Base-by-base conservation (phyloP, 1,140 invertebrate species). In the Thaumatotibia leucotreta region DNA sequence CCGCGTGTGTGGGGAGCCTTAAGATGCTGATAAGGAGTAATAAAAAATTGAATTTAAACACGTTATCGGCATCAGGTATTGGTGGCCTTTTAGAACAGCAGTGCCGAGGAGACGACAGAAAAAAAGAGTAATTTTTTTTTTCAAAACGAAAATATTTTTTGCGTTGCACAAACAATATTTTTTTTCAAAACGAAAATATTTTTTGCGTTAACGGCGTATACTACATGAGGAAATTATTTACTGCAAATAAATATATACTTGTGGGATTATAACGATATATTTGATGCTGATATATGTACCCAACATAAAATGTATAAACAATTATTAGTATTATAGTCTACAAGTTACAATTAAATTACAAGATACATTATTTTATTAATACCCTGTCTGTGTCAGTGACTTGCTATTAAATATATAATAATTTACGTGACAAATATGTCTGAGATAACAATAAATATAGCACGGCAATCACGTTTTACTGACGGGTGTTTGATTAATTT, bases 1-100 rank as follows among this genome's bases (percentile, higher is more conserved):
- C 61, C 39, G 32, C 17, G 29, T 72, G 77, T 76, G 74, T 77
- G 72, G 39, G 82, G 71, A 78, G 74, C 72, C 75, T 76, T 74
- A 77, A 70, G 33, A 61, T 17, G 70, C 65, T 76, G 83, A 84
- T 84, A 86, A 82, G 73, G 64, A 50, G 63, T 74, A 82, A 86
- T 88, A 88, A 88, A 84, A 80, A 79, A 75, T 77, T 72, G 74
- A 79, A 82, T 84, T 88, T 84, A 88, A 84, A 80, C 80, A 76
- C 74, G 65, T 82, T 86, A 84, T 78, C 76, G 72, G 62, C 61
- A 70, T 78, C 72, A 66, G 50, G 73, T 73, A 81, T 77, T 78
- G 81, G 77, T 81, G 80, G 77, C 31, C 45, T 58, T 70, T 71
- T 50, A 61, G 67, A 66, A 65, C 52, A 68, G 65, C 68, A 70